phyloP scores from a whole-genome alignment of 1,140 invertebrate species.

The Sesamia nonagrioides region DNA sequence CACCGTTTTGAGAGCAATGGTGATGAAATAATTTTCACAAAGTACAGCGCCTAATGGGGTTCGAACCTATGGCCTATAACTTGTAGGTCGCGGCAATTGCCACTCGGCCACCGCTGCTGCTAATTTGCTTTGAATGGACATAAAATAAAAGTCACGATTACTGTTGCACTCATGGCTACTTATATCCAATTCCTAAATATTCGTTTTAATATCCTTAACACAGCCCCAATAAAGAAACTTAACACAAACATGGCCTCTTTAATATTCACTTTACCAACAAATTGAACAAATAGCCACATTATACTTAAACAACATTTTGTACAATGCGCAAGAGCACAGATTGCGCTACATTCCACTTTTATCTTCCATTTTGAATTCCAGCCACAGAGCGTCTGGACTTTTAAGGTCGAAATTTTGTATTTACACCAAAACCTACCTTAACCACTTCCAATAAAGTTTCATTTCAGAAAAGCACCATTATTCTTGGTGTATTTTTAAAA shows the following conservation, averaged over 20 bases:
- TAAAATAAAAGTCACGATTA: neutral
- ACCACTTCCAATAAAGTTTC: neutral
- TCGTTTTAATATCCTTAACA: neutral
- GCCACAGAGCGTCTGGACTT: constrained; percentile 44
- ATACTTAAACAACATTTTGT: constrained; percentile 41
- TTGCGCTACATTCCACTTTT: constrained; percentile 40
- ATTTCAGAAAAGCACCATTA: neutral
- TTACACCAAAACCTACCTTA: constrained; percentile 6
- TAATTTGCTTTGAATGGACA: neutral
- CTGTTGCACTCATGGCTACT: neutral
- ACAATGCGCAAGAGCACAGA: constrained; percentile 25
- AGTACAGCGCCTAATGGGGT: too few species aligned
- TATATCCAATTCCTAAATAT: neutral
- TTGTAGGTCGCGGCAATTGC: too few species aligned
- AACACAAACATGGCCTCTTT: constrained; percentile 11
- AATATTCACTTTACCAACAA: constrained; percentile 34
- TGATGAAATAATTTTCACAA: too few species aligned
- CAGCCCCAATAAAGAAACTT: neutral
- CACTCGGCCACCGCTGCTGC: too few species aligned
- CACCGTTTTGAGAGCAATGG: too few species aligned
- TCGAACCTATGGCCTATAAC: too few species aligned
- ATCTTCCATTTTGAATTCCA: constrained; percentile 53
- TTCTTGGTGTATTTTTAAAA: constrained; percentile 1
- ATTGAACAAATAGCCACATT: constrained; percentile 18
- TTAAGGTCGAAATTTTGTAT: constrained; percentile 30